Percentiles rank a stretch among this genome's conserved stretches.
These are phyloP conservation scores for Notarius quadriscutis DNA, from an alignment of 2,113 vertebrate species.

Conservation along the genomic window DNA sequence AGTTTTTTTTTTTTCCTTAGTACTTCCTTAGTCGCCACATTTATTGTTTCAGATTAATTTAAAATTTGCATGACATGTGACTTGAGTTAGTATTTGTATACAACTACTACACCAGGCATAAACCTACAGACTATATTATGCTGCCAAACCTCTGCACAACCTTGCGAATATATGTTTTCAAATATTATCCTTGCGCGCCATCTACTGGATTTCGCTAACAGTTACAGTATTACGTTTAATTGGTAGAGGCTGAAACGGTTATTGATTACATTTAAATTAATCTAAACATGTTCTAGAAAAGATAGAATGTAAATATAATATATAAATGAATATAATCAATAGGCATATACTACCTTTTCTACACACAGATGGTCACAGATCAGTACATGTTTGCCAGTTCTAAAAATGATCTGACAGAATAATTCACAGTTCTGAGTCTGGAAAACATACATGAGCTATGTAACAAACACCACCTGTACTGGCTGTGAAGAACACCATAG, in stretches of 20 bases:
- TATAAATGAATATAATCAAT: neutral
- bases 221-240: neutral
- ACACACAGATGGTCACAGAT: neutral
- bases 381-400: neutral
- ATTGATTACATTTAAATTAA: neutral
- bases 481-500: too few relatives aligned
- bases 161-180: neutral
- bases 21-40: neutral
- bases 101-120: neutral
- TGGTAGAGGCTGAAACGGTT: neutral
- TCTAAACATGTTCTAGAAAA: too few relatives aligned
- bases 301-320: neutral
- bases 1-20: neutral
- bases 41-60: neutral
- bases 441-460: neutral
- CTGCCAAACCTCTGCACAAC: neutral
- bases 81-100: neutral
- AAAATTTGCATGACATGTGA: neutral
- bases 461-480: neutral
- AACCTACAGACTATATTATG: neutral
- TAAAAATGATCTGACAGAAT: neutral
- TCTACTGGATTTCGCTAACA: slow-evolving; percentile 53
- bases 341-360: neutral
- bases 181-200: slow-evolving; percentile 62
- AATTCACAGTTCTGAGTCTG: neutral